These are phyloP conservation scores for Tetrax tetrax DNA, from an alignment of 2,113 vertebrate species.

Conservation along the genomic window DNA sequence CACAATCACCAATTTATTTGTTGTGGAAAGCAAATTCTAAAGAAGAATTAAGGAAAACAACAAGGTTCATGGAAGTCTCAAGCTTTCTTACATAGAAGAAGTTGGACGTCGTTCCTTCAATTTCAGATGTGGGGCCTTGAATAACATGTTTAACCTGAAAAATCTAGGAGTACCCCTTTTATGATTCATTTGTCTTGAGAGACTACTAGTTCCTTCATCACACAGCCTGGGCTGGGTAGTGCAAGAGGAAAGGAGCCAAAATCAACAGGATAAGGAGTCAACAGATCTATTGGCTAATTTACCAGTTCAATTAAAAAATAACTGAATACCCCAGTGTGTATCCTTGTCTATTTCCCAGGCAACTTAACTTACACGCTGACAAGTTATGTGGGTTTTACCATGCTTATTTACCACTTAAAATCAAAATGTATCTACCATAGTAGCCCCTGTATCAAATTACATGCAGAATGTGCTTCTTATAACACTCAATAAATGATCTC, in stretches of 20 bases:
- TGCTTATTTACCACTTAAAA: constrained; percentile 54
- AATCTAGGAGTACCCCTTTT: neutral
- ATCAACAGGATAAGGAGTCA: constrained; percentile 60
- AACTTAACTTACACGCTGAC: constrained; percentile 9
- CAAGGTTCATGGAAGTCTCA: neutral
- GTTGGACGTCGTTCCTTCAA: neutral
- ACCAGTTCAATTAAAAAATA: constrained; percentile 14
- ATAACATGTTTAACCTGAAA: neutral
- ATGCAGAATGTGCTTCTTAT: constrained; percentile 22
- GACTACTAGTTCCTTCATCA: neutral
- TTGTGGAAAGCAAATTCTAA: neutral
- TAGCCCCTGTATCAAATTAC: constrained; percentile 45
- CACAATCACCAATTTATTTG: neutral
- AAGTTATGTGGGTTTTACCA: neutral
- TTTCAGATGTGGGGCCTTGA: neutral
- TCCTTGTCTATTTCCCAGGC: constrained; percentile 19
- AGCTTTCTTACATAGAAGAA: neutral
- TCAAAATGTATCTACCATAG: constrained; percentile 7
- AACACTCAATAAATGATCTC: constrained; percentile 68
- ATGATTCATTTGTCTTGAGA: neutral
- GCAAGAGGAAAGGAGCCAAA: constrained; percentile 22
- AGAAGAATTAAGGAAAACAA: neutral
- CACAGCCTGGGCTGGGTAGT: neutral
- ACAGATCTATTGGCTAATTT: too few relatives aligned
- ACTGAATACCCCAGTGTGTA: neutral